Evolutionary conservation across 2,797 vertebrate genomes (phyloP).

Genomic region (Rhinichthys osculus): DNA sequence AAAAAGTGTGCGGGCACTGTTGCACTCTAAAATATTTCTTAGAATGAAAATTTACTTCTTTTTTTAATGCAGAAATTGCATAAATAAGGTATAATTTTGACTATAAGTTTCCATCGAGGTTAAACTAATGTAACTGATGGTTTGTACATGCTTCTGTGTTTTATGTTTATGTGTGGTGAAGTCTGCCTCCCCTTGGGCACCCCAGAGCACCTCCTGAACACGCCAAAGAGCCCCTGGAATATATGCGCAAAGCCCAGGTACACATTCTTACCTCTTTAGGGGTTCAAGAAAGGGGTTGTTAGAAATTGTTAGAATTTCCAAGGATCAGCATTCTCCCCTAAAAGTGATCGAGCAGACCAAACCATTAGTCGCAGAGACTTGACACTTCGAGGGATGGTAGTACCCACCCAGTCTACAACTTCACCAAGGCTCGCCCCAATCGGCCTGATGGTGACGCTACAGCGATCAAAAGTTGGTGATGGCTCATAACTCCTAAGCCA

Average conservation of each 20-base stretch:
- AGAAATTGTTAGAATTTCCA: no score
- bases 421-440: no score
- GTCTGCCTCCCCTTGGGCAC: constrained; percentile 85
- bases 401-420: no score
- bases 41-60: background rate
- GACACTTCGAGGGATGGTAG: no score
- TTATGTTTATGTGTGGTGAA: constrained; percentile 66
- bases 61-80: background rate
- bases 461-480: no score
- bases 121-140: background rate
- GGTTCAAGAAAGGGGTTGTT: no score
- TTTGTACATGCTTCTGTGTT: constrained; percentile 55
- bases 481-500: no score
- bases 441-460: no score
- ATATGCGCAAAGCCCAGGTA: constrained; percentile 98
- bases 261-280: constrained; percentile 56
- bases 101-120: background rate
- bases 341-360: no score
- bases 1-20: background rate
- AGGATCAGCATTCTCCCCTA: no score
- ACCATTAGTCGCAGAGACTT: no score
- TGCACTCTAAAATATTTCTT: background rate
- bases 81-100: background rate
- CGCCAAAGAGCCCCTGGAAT: constrained; percentile 93
- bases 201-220: constrained; percentile 89